Evolutionary conservation across 2,113 vertebrate species (phyloP).

Genomic region (Henicopernis longicauda): DNA sequence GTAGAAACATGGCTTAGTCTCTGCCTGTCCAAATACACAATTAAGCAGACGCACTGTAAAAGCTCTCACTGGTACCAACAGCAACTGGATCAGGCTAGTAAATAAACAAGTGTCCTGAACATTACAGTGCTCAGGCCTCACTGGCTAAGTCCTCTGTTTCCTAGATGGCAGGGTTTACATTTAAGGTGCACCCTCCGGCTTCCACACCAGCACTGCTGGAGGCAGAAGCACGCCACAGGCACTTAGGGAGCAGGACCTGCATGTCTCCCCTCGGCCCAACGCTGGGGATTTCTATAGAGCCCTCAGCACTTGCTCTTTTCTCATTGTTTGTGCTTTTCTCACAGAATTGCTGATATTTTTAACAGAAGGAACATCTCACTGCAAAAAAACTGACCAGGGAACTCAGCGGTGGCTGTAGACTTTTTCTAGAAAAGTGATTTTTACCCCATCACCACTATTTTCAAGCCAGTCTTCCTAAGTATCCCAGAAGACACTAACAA

Average conservation of each 20-base stretch:
- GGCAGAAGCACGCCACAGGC: neutral
- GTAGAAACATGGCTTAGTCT: neutral
- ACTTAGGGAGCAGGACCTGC: neutral
- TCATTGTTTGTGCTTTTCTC: neutral
- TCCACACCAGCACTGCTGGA: neutral
- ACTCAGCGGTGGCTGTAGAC: neutral
- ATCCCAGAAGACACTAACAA: neutral
- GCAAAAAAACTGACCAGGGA: neutral
- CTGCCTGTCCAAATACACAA: neutral
- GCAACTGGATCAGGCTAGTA: neutral
- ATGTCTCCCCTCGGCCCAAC: neutral
- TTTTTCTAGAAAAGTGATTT: neutral
- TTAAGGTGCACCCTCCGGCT: neutral
- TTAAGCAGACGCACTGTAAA: neutral
- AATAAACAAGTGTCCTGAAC: neutral
- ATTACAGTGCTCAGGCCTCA: neutral
- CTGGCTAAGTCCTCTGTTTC: neutral
- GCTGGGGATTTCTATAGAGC: neutral
- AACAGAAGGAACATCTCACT: neutral
- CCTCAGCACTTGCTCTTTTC: neutral
- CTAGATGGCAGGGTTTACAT: neutral
- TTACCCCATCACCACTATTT: neutral
- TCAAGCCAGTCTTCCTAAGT: neutral
- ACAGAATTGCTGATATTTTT: neutral
- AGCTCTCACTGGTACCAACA: neutral